Evolutionary conservation across 2,888 invertebrate genomes (phyloP).

Genomic region (Drosophila ustulata): DNA sequence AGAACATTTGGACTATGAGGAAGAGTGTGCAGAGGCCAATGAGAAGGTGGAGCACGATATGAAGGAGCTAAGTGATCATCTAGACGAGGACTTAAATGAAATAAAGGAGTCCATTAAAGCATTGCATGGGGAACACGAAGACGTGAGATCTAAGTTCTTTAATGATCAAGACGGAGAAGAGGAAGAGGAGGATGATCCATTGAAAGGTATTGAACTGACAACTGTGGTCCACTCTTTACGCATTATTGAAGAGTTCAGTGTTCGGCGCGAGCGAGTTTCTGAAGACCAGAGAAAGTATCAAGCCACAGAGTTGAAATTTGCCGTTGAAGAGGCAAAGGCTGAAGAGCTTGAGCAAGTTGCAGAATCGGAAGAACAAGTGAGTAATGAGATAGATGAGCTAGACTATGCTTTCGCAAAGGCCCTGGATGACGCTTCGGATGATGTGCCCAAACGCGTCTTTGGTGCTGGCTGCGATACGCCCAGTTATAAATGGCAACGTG

Average conservation of each 20-base stretch:
- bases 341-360: neutral
- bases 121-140: slow-evolving; percentile 3
- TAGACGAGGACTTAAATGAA: slow-evolving; percentile 63
- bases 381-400: neutral
- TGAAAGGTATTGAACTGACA: slow-evolving; percentile 33
- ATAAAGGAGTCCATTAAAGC: slow-evolving; percentile 32
- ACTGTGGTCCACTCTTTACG: slow-evolving; percentile 36
- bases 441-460: slow-evolving; percentile 64
- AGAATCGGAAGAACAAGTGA: neutral
- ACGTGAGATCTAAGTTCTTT: neutral
- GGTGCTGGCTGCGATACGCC: slow-evolving; percentile 52
- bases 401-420: slow-evolving; percentile 57
- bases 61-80: slow-evolving; percentile 56
- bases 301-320: neutral
- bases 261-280: slow-evolving; percentile 38
- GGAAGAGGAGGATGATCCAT: slow-evolving; percentile 5
- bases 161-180: slow-evolving; percentile 22
- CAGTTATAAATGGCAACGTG: slow-evolving; percentile 47
- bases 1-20: slow-evolving; percentile 54
- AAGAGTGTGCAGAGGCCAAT: slow-evolving; percentile 58
- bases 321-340: neutral
- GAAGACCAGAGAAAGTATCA: slow-evolving; percentile 11
- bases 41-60: slow-evolving; percentile 64
- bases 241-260: slow-evolving; percentile 45
- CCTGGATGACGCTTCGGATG: slow-evolving; percentile 48